Conservation (phyloP, 1,140 invertebrate species). For the Druon quercuslanigerum region DNA sequence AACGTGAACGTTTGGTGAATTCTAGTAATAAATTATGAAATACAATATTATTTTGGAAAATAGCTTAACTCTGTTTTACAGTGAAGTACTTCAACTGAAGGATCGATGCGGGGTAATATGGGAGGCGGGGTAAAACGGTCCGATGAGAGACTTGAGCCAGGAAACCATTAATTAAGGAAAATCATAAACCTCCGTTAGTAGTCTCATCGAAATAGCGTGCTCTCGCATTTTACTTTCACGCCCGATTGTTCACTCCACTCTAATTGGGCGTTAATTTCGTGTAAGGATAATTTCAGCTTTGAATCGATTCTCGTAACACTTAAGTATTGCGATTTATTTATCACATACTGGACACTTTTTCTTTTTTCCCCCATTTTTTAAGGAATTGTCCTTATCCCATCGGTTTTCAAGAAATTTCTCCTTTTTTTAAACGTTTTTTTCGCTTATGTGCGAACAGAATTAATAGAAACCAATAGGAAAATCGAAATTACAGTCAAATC, state of each 20-base stretch:
- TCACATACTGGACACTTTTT: too few species aligned
- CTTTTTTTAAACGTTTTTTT: too few species aligned
- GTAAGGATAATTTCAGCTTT: background rate
- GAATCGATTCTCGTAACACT: background rate
- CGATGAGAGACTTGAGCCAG: slow-evolving; percentile 38
- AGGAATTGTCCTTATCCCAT: too few species aligned
- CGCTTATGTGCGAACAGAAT: too few species aligned
- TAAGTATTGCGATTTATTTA: too few species aligned
- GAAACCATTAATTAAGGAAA: slow-evolving; percentile 65
- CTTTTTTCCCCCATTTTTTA: too few species aligned
- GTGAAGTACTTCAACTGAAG: slow-evolving; percentile 45
- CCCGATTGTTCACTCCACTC: background rate
- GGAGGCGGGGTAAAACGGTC: slow-evolving; percentile 14
- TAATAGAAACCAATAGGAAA: too few species aligned
- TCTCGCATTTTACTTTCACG: slow-evolving; percentile 32
- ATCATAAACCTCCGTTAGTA: slow-evolving; percentile 59
- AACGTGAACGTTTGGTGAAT: background rate
- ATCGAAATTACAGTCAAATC: too few species aligned
- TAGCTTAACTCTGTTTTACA: slow-evolving; percentile 64
- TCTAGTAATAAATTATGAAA: slow-evolving; percentile 43
- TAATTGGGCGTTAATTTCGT: slow-evolving; percentile 10
- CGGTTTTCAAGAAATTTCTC: too few species aligned
- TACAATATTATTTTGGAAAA: slow-evolving; percentile 63
- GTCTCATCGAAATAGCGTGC: slow-evolving; percentile 41
- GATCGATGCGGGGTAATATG: slow-evolving; percentile 34